phyloP scores from a whole-genome alignment of 2,888 invertebrate genomes.

The Acrocera orbiculus region DNA sequence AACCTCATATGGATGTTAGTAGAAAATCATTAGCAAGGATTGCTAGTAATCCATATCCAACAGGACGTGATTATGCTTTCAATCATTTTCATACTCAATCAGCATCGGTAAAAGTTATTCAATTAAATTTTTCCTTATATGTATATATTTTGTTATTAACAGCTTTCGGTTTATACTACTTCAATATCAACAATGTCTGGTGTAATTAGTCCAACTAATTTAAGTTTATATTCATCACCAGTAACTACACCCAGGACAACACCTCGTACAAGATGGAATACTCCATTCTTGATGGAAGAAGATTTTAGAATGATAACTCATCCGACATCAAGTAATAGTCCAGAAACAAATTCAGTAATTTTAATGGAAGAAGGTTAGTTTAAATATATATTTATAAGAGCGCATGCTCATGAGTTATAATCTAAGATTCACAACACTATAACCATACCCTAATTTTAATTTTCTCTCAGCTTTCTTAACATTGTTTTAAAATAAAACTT shows the following conservation, averaged over 20 bases:
- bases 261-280: conserved; percentile 65
- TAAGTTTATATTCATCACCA: conserved; percentile 64
- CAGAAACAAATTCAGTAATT: conserved; percentile 50
- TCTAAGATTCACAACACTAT: no score
- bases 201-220: conserved; percentile 74
- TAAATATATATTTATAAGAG: no score
- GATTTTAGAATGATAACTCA: conserved; percentile 88
- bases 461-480: no score
- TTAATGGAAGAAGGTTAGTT: conserved; percentile 60
- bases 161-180: conserved; percentile 88
- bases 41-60: conserved; percentile 33
- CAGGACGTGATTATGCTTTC: conserved; percentile 50
- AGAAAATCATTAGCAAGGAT: conserved; percentile 24
- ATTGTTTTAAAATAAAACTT: no score
- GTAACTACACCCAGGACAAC: conserved; percentile 53
- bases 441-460: no score
- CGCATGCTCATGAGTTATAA: no score
- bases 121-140: background rate
- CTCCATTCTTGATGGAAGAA: conserved; percentile 80
- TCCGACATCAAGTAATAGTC: conserved; percentile 39
- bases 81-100: conserved; percentile 88
- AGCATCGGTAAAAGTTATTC: conserved; percentile 21
- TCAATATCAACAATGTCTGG: conserved; percentile 65
- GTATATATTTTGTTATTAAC: conserved; percentile 17
- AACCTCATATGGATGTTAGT: conserved; percentile 17